Conservation (phyloP, 1,140 invertebrate species). For the Nephila pilipes region DNA sequence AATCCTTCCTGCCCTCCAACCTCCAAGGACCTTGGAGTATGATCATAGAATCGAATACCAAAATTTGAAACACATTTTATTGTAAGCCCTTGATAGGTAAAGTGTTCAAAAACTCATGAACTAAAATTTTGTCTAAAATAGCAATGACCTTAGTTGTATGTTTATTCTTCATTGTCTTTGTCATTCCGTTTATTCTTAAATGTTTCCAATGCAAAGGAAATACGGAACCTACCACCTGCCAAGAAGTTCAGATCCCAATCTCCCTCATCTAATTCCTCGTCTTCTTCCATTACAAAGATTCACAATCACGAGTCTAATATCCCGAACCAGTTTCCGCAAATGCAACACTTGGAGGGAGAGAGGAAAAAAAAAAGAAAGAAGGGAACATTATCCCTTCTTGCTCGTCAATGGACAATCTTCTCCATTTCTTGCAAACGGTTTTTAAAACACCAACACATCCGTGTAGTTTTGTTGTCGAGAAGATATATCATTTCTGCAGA, state of each 20-base stretch:
- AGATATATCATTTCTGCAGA: background rate
- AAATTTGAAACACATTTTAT: no score
- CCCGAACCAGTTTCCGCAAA: background rate
- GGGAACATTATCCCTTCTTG: conserved; percentile 8
- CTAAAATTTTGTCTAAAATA: background rate
- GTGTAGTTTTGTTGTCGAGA: conserved; percentile 8
- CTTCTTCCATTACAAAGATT: conserved; percentile 18
- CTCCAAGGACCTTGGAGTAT: no score
- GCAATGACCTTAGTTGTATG: background rate
- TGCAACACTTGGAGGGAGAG: no score
- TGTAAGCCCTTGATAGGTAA: no score
- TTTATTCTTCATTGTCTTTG: background rate
- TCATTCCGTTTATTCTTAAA: background rate
- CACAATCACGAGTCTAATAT: conserved; percentile 8
- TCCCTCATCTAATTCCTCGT: background rate
- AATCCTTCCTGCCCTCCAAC: no score
- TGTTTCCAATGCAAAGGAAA: background rate
- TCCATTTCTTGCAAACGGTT: conserved; percentile 14
- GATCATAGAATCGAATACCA: no score
- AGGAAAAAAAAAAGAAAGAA: no score
- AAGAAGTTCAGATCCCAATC: conserved; percentile 13
- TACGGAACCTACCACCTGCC: background rate
- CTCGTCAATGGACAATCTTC: background rate
- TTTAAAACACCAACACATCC: conserved; percentile 40
- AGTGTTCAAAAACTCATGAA: no score